Evolutionary conservation across 2,113 vertebrate genomes (phyloP).

Genomic region (Ictalurus furcatus): DNA sequence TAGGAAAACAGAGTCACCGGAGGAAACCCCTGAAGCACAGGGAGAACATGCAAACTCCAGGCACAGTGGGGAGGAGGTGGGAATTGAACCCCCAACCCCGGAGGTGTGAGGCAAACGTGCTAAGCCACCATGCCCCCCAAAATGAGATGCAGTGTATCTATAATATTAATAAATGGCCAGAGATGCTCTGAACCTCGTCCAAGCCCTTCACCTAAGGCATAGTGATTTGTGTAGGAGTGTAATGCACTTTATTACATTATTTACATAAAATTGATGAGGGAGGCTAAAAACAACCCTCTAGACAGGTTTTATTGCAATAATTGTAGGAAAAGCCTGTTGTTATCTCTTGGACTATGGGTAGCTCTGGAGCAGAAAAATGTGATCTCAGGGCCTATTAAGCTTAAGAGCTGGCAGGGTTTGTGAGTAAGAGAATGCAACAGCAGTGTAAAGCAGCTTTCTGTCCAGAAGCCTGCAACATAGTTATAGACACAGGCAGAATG

Average conservation of each 20-base stretch:
- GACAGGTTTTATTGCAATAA: conserved; percentile 54
- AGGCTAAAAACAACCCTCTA: background rate
- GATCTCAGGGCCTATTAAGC: conserved; percentile 15
- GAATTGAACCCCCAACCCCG: too few relatives aligned
- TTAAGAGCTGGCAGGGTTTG: conserved; percentile 41
- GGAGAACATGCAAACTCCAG: too few relatives aligned
- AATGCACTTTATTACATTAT: conserved; percentile 7
- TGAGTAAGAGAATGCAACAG: background rate
- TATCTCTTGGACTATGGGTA: conserved; percentile 53
- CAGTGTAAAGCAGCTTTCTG: background rate
- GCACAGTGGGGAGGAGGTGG: too few relatives aligned
- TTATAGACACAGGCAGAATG: conserved; percentile 6
- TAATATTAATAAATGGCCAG: background rate
- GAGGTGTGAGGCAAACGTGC: too few relatives aligned
- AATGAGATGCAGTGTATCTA: background rate
- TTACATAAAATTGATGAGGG: background rate
- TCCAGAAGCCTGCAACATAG: conserved; percentile 14
- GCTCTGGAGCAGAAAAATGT: conserved; percentile 52
- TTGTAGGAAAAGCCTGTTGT: conserved; percentile 55
- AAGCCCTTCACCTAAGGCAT: background rate
- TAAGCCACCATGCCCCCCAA: too few relatives aligned
- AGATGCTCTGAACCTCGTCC: conserved; percentile 26
- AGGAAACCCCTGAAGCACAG: too few relatives aligned
- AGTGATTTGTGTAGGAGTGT: background rate
- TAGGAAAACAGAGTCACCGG: too few relatives aligned